phyloP scores from a whole-genome alignment of 2,797 vertebrate species.

The Silurus lanzhouensis region DNA sequence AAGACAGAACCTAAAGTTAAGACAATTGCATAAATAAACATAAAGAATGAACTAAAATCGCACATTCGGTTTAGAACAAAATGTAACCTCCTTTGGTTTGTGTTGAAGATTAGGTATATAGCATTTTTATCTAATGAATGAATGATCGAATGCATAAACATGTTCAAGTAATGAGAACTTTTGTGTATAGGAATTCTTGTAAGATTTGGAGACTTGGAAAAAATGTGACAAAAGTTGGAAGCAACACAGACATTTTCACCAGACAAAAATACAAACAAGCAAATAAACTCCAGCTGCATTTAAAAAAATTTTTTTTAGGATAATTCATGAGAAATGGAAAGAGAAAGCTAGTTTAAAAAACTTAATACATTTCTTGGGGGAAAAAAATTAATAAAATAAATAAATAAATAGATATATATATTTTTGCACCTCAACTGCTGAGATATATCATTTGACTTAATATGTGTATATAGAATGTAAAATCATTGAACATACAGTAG shows the following conservation, averaged over 20 bases:
- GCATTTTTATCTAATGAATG: neutral
- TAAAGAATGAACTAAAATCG: neutral
- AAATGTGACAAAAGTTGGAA: conserved; percentile 25
- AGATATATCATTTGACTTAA: neutral
- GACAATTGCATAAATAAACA: neutral
- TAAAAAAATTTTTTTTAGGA: neutral
- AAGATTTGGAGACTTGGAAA: conserved; percentile 5
- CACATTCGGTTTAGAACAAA: too few relatives aligned
- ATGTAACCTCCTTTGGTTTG: neutral
- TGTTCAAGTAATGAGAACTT: neutral
- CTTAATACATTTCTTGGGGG: neutral
- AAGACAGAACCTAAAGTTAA: neutral
- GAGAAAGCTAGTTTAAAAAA: neutral
- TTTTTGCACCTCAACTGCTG: neutral
- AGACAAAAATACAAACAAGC: neutral
- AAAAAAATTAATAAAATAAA: neutral
- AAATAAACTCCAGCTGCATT: neutral
- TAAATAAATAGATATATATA: neutral
- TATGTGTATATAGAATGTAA: neutral
- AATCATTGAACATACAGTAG: neutral
- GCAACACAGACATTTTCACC: conserved; percentile 21
- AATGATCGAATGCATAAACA: neutral
- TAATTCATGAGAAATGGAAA: neutral
- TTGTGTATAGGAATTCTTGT: conserved; percentile 4
- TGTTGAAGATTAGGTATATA: neutral